Conservation (phyloP, 2,797 vertebrate genomes). For the Lepus townsendii region DNA sequence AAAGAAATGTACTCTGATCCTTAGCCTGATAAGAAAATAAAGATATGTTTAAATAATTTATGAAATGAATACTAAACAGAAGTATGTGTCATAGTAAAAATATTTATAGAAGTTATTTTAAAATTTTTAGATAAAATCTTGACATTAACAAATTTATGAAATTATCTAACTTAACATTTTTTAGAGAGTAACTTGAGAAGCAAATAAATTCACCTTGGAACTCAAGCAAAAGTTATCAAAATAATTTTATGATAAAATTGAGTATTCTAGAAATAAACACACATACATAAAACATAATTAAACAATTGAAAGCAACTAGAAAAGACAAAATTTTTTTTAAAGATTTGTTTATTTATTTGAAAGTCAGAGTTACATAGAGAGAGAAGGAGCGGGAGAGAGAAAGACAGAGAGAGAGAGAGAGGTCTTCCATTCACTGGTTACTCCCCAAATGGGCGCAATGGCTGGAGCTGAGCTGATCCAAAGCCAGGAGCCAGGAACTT, state of each 20-base stretch:
- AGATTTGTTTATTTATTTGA: no score
- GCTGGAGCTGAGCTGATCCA: no score
- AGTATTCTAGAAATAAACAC: background rate
- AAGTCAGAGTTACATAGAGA: no score
- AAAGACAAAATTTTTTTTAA: background rate
- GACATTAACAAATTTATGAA: background rate
- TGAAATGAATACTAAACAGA: background rate
- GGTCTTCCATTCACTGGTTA: no score
- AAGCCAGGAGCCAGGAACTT: no score
- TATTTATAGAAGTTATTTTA: background rate
- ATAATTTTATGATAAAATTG: background rate
- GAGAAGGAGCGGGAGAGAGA: no score
- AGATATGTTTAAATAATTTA: background rate
- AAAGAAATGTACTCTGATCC: slow-evolving; percentile 15
- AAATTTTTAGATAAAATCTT: background rate
- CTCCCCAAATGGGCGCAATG: no score
- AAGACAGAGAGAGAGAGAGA: no score
- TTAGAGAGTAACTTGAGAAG: background rate
- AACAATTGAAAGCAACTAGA: background rate
- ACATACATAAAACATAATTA: background rate
- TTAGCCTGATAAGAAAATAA: slow-evolving; percentile 29
- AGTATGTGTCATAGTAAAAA: background rate
- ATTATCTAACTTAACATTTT: background rate
- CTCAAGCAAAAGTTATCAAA: background rate
- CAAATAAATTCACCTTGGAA: background rate